Base-by-base conservation (phyloP, 2,113 vertebrate genomes). In the Hippopotamus amphibius region DNA sequence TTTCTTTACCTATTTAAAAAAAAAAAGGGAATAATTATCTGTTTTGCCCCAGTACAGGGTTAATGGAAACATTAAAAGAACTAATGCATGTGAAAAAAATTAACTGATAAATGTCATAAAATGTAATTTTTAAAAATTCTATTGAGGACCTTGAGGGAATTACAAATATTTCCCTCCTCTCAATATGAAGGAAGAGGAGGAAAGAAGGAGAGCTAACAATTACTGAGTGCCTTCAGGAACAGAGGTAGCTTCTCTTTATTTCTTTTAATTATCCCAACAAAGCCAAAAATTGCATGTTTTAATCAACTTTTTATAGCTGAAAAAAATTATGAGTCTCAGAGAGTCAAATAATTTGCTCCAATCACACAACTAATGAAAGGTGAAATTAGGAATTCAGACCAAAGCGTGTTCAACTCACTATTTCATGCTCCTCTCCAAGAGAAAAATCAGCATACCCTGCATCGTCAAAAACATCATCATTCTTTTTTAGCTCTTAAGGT, bases 401-500 rank as follows among this genome's bases (percentile, higher is more conserved):
- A 71, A 92, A 93, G 26, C 55, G 10, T 87, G 43, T 65, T 77
- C 30, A 91, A 41, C 4, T 89, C 57, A 79, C 69, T 89, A 37
- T 76, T 93, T 90, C 69, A 86, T 76, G 68, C 21, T 92, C 19
- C 68, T 93, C 17, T 93, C 28, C 19, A 79, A 68, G 80, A 84
- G 21, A 80, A 74, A 88, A 94, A 80, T 61, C 74, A 96, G 30
- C 41, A 63, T 50, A 37, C 10, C 17, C 43, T 53, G 7, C 28
- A 53, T 80, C 93, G 33, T 93, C 76, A 90, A 91, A 96, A 92
- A 28, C 50, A 82, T 50, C 59, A 66, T 89, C 22, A 12, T 68
- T 65, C 53, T 84, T 92, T 92, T 97, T 95, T 86, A 74, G 86
- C 12, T 81, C 6, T 90, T 92, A 57, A 83, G 93, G 53, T 21